Evolutionary conservation across 2,113 vertebrate species (phyloP), one percentile per base, ranked within the genome.

Genomic region (Argyrosomus japonicus): DNA sequence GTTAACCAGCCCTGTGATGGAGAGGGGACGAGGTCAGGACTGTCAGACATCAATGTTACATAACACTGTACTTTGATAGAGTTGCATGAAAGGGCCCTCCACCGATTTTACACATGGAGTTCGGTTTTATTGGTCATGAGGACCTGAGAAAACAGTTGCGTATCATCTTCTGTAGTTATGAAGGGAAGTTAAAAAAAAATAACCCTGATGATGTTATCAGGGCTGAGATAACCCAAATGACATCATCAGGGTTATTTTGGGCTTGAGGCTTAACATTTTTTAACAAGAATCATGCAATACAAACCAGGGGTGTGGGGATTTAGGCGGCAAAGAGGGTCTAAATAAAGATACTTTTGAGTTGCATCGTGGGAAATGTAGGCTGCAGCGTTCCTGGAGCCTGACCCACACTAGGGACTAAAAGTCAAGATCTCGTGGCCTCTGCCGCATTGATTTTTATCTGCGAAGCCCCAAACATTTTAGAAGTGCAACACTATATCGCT

Each of bases 1-100:
- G 76, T 91, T 94, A 94, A 88, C 94, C 94, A 92, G 94, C 93
- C 85, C 94, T 94, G 88, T 43, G 3, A 75, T 6, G 40, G 25
- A 91, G 54, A 86, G 40, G 58, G 61, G 29, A 69, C 15, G 6
- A 75, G 43, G 70, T 62, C 63, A 76, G 17, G 23, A 57, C 6
- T 0, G 61, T 40, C 19, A 84, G 12, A 74, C 2, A 51, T 77
- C 21, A 60, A 32, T 60, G 40, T 48, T 50, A 65, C 11, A 47
- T 12, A 54, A 17, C 21, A 27, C 2, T 40, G 11, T n/a, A 57
- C 14, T 79, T 54, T 73, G 17, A 68, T 60, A 27, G 29, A 29
- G 50, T 6, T 29, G 45, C 43, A 72, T 32, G 18, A 68, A 68
- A 76, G 21, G 48, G 21, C 53, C 45, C 27, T 80, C 53, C 57